Evolutionary conservation across 2,797 vertebrate genomes (phyloP).

Genomic region (Danio tinwini): DNA sequence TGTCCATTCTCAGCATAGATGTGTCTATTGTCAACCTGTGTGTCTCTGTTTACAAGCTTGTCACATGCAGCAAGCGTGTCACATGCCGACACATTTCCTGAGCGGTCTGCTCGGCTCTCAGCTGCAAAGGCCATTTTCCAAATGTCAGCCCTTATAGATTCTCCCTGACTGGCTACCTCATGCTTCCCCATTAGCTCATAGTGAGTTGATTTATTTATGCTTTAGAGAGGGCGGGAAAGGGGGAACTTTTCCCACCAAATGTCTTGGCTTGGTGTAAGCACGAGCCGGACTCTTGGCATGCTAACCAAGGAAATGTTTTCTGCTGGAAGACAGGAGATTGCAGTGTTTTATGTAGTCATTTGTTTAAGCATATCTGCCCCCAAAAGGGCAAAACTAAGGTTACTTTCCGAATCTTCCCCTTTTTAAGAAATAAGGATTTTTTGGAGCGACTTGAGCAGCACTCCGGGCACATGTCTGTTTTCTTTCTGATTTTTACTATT

Average conservation of each 20-base stretch:
- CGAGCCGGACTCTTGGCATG: constrained; percentile 68
- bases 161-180: constrained; percentile 66
- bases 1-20: constrained; percentile 7
- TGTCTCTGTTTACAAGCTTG: neutral
- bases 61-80: constrained; percentile 62
- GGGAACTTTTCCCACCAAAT: constrained; percentile 80
- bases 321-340: constrained; percentile 25
- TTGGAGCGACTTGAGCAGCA: neutral
- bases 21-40: constrained; percentile 7
- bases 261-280: constrained; percentile 74
- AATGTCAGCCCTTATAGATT: constrained; percentile 57
- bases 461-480: neutral
- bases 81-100: constrained; percentile 56
- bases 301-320: constrained; percentile 49
- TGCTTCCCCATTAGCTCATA: constrained; percentile 79
- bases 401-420: neutral
- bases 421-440: constrained; percentile 8
- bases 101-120: constrained; percentile 65
- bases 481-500: neutral
- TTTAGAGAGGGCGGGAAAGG: constrained; percentile 75
- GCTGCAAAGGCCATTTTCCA: constrained; percentile 67
- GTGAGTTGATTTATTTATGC: constrained; percentile 83
- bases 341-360: constrained; percentile 3
- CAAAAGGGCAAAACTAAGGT: constrained; percentile 24
- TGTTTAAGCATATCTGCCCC: constrained; percentile 21